Evolutionary conservation across 2,113 vertebrate genomes (phyloP).

Genomic region (Penelope pileata): DNA sequence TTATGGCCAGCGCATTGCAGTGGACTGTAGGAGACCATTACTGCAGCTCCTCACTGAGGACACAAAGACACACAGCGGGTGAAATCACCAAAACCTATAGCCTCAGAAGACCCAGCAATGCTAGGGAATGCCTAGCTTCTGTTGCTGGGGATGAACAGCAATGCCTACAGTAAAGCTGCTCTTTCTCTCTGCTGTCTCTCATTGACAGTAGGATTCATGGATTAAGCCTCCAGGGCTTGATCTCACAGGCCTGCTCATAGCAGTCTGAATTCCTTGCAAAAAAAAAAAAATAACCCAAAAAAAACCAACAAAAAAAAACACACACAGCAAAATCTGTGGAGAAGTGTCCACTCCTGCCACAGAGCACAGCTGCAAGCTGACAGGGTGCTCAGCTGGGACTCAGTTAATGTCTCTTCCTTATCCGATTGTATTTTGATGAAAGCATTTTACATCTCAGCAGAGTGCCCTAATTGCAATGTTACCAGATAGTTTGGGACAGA

Average conservation of each 20-base stretch:
- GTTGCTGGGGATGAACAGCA: background rate
- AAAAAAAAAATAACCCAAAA: background rate
- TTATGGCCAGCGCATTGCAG: background rate
- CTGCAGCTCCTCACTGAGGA: background rate
- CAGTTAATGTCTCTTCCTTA: background rate
- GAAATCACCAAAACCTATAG: background rate
- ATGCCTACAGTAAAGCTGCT: background rate
- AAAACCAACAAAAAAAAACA: too few species aligned
- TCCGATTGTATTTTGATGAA: slow-evolving; percentile 40
- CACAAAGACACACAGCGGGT: rapidly evolving
- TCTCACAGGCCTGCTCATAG: background rate
- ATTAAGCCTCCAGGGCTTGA: background rate
- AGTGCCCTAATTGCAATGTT: slow-evolving; percentile 8
- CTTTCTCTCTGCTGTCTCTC: background rate
- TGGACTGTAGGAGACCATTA: rapidly evolving
- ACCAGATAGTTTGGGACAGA: background rate
- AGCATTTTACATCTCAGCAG: slow-evolving; percentile 39
- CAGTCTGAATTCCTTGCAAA: background rate
- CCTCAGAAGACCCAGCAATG: background rate
- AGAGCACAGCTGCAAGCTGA: slow-evolving; percentile 22
- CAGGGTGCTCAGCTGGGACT: slow-evolving; percentile 21
- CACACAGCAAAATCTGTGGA: background rate
- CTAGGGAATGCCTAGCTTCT: background rate
- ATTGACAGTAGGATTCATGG: background rate
- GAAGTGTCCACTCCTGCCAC: background rate